Evolutionary conservation across 1,140 invertebrate genomes (phyloP).

Genomic region (Phenacoccus solenopsis): DNA sequence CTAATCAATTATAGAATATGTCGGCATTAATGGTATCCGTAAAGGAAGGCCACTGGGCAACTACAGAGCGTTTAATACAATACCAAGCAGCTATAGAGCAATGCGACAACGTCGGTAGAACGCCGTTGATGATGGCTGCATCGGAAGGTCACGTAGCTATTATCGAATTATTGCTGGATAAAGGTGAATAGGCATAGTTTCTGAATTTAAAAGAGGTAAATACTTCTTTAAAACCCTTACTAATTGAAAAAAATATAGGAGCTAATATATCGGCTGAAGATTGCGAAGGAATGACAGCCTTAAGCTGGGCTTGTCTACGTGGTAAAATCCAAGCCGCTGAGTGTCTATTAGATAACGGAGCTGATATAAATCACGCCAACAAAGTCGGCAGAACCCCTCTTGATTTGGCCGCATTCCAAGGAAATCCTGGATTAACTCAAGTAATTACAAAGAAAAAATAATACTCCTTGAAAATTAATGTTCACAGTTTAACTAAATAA

Average conservation of each 20-base stretch:
- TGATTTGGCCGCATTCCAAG: conserved; percentile 78
- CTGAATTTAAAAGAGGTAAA: neutral
- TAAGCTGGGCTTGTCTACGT: conserved; percentile 81
- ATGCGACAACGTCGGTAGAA: conserved; percentile 50
- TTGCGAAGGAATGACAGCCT: conserved; percentile 72
- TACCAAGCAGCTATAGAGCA: conserved; percentile 47
- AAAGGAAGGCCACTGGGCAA: conserved; percentile 74
- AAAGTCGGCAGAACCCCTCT: conserved; percentile 76
- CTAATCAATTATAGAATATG: conserved; percentile 40
- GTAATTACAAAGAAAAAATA: conserved; percentile 22
- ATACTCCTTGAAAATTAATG: neutral
- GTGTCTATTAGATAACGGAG: conserved; percentile 65
- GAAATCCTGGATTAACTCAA: conserved; percentile 39
- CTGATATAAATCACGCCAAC: conserved; percentile 67
- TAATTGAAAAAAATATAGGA: no score
- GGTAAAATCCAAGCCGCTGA: conserved; percentile 67
- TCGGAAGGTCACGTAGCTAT: conserved; percentile 80
- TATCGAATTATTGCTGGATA: conserved; percentile 71
- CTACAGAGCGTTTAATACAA: conserved; percentile 59
- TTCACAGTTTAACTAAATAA: neutral
- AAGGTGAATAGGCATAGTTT: conserved; percentile 40
- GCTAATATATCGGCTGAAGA: conserved; percentile 65
- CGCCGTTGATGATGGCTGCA: conserved; percentile 76
- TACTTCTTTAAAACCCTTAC: neutral
- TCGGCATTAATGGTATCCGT: conserved; percentile 73